Percentiles rank a stretch among this genome's conserved stretches.
Conservation (phyloP, 2,888 invertebrate species). For the Hypselothyrea guttata region DNA sequence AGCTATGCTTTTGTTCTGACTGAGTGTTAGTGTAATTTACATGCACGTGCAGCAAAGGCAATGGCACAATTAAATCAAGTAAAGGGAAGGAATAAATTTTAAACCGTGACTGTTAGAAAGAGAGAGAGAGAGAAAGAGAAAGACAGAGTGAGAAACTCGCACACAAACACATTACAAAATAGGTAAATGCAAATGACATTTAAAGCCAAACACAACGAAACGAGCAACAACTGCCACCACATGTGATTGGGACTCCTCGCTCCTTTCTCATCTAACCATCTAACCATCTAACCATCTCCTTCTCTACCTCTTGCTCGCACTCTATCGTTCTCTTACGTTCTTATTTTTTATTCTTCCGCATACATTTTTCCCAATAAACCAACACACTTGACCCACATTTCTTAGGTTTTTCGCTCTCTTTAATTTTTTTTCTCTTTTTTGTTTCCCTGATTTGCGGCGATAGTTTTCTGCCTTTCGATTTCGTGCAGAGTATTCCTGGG, state of each 20-base stretch:
- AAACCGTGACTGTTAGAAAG: constrained; percentile 8
- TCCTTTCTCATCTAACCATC: no score
- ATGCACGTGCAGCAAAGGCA: constrained; percentile 57
- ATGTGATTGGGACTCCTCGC: constrained; percentile 35
- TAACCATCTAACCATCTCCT: not conserved
- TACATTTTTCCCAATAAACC: constrained; percentile 45
- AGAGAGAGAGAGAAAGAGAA: not conserved
- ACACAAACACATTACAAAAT: constrained; percentile 7
- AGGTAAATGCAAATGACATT: constrained; percentile 68
- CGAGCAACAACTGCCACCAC: constrained; percentile 31
- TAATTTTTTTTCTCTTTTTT: constrained; percentile 26
- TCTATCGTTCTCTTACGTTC: not conserved
- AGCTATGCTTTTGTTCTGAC: constrained; percentile 26
- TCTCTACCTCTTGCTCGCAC: not conserved
- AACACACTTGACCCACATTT: constrained; percentile 67
- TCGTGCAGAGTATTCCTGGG: constrained; percentile 20
- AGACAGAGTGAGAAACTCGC: constrained; percentile 3
- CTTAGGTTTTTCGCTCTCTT: constrained; percentile 9
- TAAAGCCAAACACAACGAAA: constrained; percentile 53
- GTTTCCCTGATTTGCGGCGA: constrained; percentile 49
- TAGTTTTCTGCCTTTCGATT: constrained; percentile 40
- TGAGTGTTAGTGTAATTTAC: constrained; percentile 58
- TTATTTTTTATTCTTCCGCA: constrained; percentile 12
- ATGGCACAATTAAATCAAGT: constrained; percentile 75
- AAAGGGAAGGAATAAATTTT: constrained; percentile 68